Base-by-base conservation (phyloP, 2,797 vertebrate genomes). In the Rhinoraja longicauda region DNA sequence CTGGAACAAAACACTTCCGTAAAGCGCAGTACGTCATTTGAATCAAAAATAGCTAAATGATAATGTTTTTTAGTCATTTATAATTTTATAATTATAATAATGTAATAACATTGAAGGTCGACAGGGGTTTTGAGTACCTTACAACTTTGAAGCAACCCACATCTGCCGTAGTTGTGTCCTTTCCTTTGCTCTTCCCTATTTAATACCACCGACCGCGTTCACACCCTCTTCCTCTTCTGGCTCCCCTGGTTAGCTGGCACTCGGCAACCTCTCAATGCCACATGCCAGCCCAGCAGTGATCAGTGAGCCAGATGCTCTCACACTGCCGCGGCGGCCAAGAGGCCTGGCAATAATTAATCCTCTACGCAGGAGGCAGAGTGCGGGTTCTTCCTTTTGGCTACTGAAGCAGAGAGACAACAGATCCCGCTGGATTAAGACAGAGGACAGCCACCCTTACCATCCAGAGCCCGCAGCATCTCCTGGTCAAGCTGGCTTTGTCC, bases 301-400 rank as follows among this genome's bases (percentile, higher is more conserved):
- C 76, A 76, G 75, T 93, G 77, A 93, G 93, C 93, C 92, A 93
- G n/a, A n/a, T 96, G 94, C 94, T 95, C 94, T 94, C 95, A 97
- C 97, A 95, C 96, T 95, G 94, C 15, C 39, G 64, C 32, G 19
- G 95, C 96, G 96, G 96, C 95, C 94, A 94, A 93, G 93, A 94
- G 95, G 94, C 95, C 97, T 93, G 95, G 95, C 96, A 97, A 97
- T 97, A 96, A 95, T 97, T 97, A 97, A 97, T 97, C 95, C 94
- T 53, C 94, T 94, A 94, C 94, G 94, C 94, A 95, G 94, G 59
- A 96, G 95, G 94, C 86, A 81, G 88, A 92, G 86, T 93, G 93
- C 93, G 93, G 95, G 95, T 95, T 94, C 94, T 95, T 96, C 95
- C 95, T 94, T 95, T 94, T 96, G 94, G 9, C 90, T 92, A 36